Evolutionary conservation across 1,140 invertebrate species (phyloP).

Genomic region (Glossosoma conforme): DNA sequence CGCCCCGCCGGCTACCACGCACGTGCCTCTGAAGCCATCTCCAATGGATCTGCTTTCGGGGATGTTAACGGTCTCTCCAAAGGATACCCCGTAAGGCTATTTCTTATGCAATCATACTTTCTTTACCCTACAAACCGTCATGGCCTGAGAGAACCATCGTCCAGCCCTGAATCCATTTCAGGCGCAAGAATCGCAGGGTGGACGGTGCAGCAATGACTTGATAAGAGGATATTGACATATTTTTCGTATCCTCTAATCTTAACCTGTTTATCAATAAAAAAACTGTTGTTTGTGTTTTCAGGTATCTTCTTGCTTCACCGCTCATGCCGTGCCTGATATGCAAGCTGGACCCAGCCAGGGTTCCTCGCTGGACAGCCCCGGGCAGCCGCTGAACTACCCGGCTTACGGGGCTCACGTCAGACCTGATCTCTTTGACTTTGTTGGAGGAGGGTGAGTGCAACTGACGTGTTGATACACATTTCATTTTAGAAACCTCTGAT

Average conservation of each 20-base stretch:
- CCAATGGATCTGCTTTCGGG: neutral
- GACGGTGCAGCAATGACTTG: too few species aligned
- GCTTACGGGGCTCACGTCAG: conserved; percentile 32
- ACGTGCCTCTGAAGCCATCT: neutral
- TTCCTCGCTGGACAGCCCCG: conserved; percentile 19
- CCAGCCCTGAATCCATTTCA: too few species aligned
- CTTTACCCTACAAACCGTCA: too few species aligned
- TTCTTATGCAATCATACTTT: too few species aligned
- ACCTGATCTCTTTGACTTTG: too few species aligned
- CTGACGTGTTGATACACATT: too few species aligned
- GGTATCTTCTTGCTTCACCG: conserved; percentile 43
- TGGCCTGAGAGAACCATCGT: too few species aligned
- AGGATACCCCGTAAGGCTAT: conserved; percentile 16
- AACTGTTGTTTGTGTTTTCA: conserved; percentile 18
- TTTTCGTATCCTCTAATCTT: neutral
- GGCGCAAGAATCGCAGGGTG: too few species aligned
- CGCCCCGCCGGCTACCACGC: conserved; percentile 9
- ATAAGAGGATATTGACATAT: too few species aligned
- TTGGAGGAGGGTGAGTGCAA: too few species aligned
- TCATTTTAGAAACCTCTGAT: too few species aligned
- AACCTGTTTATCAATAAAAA: neutral
- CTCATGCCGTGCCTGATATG: neutral
- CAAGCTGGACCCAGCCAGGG: conserved; percentile 1
- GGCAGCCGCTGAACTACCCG: conserved; percentile 39
- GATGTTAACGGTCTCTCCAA: neutral